Base-by-base conservation (phyloP, 2,797 vertebrate genomes). In the Macrochelys suwanniensis region DNA sequence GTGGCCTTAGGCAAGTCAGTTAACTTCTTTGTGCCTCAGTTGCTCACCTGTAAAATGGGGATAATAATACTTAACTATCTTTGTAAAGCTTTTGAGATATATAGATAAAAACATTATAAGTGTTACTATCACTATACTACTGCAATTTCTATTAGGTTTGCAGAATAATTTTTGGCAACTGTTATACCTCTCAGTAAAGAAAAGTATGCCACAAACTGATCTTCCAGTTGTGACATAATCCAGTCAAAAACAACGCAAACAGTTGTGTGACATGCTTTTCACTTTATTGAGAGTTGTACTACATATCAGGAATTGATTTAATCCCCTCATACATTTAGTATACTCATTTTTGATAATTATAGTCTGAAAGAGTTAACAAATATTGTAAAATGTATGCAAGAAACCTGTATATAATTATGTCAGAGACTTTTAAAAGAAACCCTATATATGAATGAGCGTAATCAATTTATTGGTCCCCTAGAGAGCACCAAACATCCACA, bases 311-410 rank as follows among this genome's bases (percentile, higher is more conserved):
- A 93, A 95, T 82, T 11, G 37, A 26, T 93, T 90, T 42, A 74
- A 45, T 89, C 37, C 89, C 86, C 86, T 93, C 33, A 82, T 82
- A 89, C 37, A 85, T 54, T 95, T 84, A 50, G 23, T 21, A 17
- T 31, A 80, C 2, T 61, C 21, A 33, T 83, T 89, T 68, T 84
- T 87, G 68, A 28, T 85, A 88, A 47, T 80, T 71, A 86, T 85
- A 88, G 82, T 97, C 90, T 45, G 79, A 90, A 92, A 5, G 23
- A 87, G 45, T 84, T 96, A 96, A 89, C 92, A 85, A 92, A 87
- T 57, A 82, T 56, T 87, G 92, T 84, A 91, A 97, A 94, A 79
- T 84, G 57, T 25, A 5, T 71, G 76, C 85, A 94, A 95, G 11
- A 80, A 93, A 95, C 79, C 59, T 89, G 6, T 71, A 87, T 11